These are phyloP conservation scores for Cliona cf. orientalis DNA, from an alignment of 37 sponge, comb jelly and placozoan genomes.

Conservation along the genomic window DNA sequence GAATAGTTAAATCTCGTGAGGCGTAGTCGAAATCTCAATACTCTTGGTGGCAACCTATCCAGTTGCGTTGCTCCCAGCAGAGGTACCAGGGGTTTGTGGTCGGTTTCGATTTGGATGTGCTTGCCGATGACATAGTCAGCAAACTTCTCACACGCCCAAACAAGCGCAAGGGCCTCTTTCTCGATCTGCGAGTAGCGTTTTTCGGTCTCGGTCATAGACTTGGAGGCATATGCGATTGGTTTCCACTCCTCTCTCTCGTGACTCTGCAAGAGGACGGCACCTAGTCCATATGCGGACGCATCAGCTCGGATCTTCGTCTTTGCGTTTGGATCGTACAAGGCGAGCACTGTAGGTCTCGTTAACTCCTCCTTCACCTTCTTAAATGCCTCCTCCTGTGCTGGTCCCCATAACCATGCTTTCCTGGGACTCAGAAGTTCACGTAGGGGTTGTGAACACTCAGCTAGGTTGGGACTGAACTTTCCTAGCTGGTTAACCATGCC, in stretches of 20 bases:
- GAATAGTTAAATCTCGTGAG: too few species aligned
- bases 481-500: conserved; percentile 51
- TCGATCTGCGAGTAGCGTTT: too few species aligned
- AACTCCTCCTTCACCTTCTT: conserved; percentile 23
- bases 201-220: too few species aligned
- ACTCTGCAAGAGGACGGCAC: conserved; percentile 42
- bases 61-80: too few species aligned
- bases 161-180: too few species aligned
- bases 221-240: too few species aligned
- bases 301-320: conserved; percentile 25
- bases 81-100: too few species aligned
- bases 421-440: conserved; percentile 21
- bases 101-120: too few species aligned
- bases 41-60: too few species aligned
- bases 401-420: conserved; percentile 39
- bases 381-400: conserved; percentile 39
- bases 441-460: conserved; percentile 38
- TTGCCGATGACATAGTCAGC: too few species aligned
- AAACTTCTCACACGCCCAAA: conserved; percentile 62
- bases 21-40: too few species aligned
- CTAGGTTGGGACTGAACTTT: conserved; percentile 32
- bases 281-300: conserved; percentile 35
- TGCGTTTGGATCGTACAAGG: conserved; percentile 27
- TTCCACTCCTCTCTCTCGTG: too few species aligned
- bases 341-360: conserved; percentile 1